Evolutionary conservation across 2,888 invertebrate genomes (phyloP), one percentile per base, ranked within the genome.

Genomic region (Drosophila acutilabella): DNA sequence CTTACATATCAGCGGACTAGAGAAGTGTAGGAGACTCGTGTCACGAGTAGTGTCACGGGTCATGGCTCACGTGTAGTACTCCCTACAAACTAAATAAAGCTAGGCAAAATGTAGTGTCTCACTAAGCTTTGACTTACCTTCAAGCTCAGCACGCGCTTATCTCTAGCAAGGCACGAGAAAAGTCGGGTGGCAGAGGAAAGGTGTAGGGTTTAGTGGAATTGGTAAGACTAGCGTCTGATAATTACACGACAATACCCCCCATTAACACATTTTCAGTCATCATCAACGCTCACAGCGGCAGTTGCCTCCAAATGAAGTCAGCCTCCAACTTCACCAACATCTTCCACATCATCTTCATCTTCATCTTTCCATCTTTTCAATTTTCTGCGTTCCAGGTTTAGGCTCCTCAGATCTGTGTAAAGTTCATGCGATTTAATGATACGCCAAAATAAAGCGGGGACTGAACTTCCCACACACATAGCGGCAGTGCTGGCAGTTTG

Each of bases 161-260:
- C 36, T 36, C 36, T 36, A 30, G 13, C 36, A 4, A 13, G 36
- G 5, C 13, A 13, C 36, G 36, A 36, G 36, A 1, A 13, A 36
- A 36, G 36, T 13, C n/a, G 38, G 2, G 16, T 8, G 16, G 4
- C 16, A 23, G 51, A 10, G 16, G 7, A 23, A 10, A 30, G 20
- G 1, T n/a, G 14, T n/a, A 14, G 33, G 36, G 36, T 40, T 36
- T 20, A 36, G 40, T 33, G n/a, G 45, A 0, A 11, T n/a, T 23
- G 16, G 40, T 50, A 36, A 18, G 10, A 40, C 30, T 47, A 56
- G 51, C 38, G 73, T 64, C 67, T 84, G 89, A 84, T 84, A 84
- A 84, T 84, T 84, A 84, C 88, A 84, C 88, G 89, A 84, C 89
- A 84, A 84, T 84, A 89, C 83, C 83, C 83, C 89, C 83, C 83